phyloP scores from a whole-genome alignment of 2,797 vertebrate species.

The Myotis findleyi region DNA sequence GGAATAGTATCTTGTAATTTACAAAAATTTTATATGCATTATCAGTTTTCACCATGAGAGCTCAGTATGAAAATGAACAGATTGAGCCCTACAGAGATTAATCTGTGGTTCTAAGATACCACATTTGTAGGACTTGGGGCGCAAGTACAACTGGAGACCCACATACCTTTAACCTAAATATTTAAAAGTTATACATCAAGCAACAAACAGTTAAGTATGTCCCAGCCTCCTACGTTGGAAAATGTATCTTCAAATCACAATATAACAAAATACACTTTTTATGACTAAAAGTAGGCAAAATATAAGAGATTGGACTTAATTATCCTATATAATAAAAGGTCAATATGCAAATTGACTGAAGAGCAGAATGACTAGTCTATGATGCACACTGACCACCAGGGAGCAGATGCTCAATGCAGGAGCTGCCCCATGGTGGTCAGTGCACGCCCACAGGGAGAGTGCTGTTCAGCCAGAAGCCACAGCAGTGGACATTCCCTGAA shows the following conservation, averaged over 20 bases:
- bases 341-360: too few relatives aligned
- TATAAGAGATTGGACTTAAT: neutral
- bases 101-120: neutral
- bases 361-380: too few relatives aligned
- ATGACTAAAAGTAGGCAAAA: conserved; percentile 21
- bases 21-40: neutral
- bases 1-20: neutral
- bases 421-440: too few relatives aligned
- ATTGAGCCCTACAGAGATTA: neutral
- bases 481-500: too few relatives aligned
- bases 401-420: too few relatives aligned
- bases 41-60: neutral
- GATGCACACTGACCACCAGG: too few relatives aligned
- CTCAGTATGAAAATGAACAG: neutral
- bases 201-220: neutral
- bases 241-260: conserved; percentile 13
- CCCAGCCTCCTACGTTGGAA: neutral
- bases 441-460: too few relatives aligned
- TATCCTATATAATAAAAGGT: neutral
- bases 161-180: neutral
- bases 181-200: conserved; percentile 3
- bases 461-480: too few relatives aligned
- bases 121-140: neutral
- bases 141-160: neutral
- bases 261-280: neutral